Evolutionary conservation across 2,113 vertebrate species (phyloP).

Genomic region (Delphinus delphis): DNA sequence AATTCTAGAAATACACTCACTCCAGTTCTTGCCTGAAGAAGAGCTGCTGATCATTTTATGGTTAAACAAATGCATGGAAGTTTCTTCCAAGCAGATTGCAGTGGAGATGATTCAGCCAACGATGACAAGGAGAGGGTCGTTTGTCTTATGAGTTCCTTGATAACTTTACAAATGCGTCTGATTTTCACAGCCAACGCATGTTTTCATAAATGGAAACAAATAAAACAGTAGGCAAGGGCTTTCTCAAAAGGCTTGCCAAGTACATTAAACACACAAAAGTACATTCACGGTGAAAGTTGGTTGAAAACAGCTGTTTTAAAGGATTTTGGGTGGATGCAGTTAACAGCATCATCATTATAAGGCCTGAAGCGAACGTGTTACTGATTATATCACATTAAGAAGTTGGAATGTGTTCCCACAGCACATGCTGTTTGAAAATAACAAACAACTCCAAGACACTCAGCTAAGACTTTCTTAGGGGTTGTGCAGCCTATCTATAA

Average conservation of each 20-base stretch:
- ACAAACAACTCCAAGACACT: conserved; percentile 66
- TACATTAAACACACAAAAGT: conserved; percentile 64
- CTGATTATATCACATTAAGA: conserved; percentile 86
- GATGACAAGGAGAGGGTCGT: background rate
- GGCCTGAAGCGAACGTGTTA: conserved; percentile 83
- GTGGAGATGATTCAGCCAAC: background rate
- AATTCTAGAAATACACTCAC: background rate
- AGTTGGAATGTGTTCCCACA: conserved; percentile 80
- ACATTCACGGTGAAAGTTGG: conserved; percentile 67
- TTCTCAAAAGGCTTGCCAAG: conserved; percentile 66
- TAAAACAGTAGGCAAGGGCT: conserved; percentile 75
- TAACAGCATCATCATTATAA: conserved; percentile 78
- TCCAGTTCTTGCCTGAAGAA: background rate
- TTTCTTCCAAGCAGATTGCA: background rate
- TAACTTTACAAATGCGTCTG: conserved; percentile 71
- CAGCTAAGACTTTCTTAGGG: conserved; percentile 64
- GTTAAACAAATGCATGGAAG: background rate
- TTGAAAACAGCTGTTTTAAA: conserved; percentile 73
- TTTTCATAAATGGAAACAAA: conserved; percentile 80
- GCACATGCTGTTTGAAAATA: conserved; percentile 70
- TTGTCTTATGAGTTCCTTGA: conserved; percentile 56
- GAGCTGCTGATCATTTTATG: background rate
- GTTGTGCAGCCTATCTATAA: conserved; percentile 65
- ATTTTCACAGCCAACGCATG: conserved; percentile 64
- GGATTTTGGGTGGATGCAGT: conserved; percentile 67